Evolutionary conservation across 2,113 vertebrate genomes (phyloP), one percentile per base, ranked within the genome.

Genomic region (Albula glossodonta): DNA sequence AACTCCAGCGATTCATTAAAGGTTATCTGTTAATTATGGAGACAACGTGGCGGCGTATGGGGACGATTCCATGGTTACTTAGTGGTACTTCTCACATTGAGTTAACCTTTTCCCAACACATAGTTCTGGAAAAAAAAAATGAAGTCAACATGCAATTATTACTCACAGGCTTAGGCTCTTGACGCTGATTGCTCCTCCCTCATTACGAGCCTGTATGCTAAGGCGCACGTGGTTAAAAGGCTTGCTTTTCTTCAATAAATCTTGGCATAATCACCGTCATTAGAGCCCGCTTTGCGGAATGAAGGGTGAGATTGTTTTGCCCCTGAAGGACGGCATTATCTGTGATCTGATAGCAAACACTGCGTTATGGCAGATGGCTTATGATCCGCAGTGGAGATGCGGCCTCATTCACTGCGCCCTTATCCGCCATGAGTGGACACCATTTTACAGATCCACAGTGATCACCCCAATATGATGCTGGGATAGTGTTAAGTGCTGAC

Each of bases 11-110:
- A 81, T 92, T 95, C 91, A 93, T 95, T 94, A 95, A 96, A 96
- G 95, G 95, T 95, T 92, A 95, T 94, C 91, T 92, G 90, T 93
- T 95, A 95, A 96, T 95, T 95, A 94, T 83, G 57, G 87, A 88
- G 89, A 95, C 90, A 93, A 89, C 87, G 57, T 15, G 10, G 53
- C 31, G 41, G 25, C 12, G 81, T 63, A 25, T 19, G 25, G 49
- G 53, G 41, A 48, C 25, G 22, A 48, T 41, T 83, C 56, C n/a
- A 41, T 41, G 25, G 22, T 60, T 83, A 83, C 81, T 48, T 31
- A 83, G 15, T 41, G 57, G 8, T 81, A 87, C 87, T 88, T 86
- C 88, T 90, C 87, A 87, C 88, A 86, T 89, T 51, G 84, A 83
- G 83, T 89, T 90, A 90, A 90, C 90, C 91, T 90, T 90, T 91